Percentiles rank a stretch among this genome's conserved stretches.
phyloP scores from a whole-genome alignment of 2,797 vertebrate genomes.

The Aselliscus stoliczkanus region DNA sequence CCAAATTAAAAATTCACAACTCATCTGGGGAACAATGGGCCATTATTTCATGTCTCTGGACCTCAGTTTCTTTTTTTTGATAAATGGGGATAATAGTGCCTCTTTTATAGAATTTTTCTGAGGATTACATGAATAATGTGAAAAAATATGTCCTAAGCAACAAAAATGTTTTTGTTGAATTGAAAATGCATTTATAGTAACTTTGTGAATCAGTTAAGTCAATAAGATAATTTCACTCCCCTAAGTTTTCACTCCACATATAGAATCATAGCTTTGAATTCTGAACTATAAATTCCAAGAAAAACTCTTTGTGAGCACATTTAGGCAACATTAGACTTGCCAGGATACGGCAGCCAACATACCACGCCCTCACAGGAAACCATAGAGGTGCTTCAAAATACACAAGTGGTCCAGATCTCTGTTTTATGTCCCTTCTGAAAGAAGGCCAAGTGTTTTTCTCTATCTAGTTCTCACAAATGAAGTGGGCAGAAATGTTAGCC shows the following conservation, averaged over 20 bases:
- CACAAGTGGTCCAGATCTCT: not conserved
- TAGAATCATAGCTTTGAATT: not conserved
- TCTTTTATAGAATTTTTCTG: not conserved
- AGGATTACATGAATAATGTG: not conserved
- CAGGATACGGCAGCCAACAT: not conserved
- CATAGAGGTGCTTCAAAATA: not conserved
- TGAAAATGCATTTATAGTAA: not conserved
- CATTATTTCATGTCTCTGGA: not conserved
- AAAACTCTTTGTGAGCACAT: not conserved
- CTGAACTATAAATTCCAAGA: not conserved
- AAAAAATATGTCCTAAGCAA: not conserved
- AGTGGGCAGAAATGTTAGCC: conserved; percentile 20
- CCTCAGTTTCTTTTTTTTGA: not conserved
- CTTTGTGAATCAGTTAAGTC: not conserved
- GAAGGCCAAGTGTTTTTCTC: not conserved
- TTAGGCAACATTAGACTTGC: not conserved
- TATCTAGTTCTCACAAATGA: conserved; percentile 23
- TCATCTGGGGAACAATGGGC: not conserved
- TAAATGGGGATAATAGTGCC: not conserved
- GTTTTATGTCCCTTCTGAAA: conserved; percentile 34
- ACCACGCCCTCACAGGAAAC: not conserved
- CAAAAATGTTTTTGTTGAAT: not conserved
- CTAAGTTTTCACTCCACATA: not conserved
- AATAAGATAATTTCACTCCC: not conserved
- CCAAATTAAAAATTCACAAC: not conserved